Conservation (phyloP, 1,140 invertebrate genomes). For the Lordiphosa stackelbergi region DNA sequence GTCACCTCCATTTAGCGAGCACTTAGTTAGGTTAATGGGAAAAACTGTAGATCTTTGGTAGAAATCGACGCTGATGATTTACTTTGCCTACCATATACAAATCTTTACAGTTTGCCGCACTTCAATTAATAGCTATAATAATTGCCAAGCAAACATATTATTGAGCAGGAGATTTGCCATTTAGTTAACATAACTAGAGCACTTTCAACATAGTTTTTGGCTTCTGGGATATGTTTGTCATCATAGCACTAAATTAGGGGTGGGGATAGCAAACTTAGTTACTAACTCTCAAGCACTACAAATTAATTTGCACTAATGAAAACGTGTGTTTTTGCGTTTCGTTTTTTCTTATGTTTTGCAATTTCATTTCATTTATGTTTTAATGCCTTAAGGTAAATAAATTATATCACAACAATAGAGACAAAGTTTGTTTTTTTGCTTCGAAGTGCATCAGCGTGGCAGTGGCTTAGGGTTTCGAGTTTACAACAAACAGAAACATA, state of each 20-base stretch:
- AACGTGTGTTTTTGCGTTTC: conserved; percentile 37
- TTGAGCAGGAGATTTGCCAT: conserved; percentile 10
- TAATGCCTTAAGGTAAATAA: conserved; percentile 60
- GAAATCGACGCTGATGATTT: conserved; percentile 4
- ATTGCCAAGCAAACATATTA: conserved; percentile 47
- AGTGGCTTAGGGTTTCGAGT: conserved; percentile 15
- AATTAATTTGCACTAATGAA: conserved; percentile 63
- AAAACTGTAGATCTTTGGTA: conserved; percentile 14
- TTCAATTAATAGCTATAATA: conserved; percentile 15
- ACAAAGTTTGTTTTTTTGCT: conserved; percentile 50
- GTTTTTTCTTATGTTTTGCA: conserved; percentile 26
- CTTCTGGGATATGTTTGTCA: conserved; percentile 54
- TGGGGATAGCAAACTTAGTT: conserved; percentile 25
- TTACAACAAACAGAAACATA: conserved; percentile 30
- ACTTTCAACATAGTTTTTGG: conserved; percentile 9
- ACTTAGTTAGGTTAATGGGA: neutral
- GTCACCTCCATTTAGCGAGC: neutral
- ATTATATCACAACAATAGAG: conserved; percentile 74
- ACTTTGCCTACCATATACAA: conserved; percentile 1
- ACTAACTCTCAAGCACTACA: conserved; percentile 36
- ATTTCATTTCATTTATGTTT: conserved; percentile 27
- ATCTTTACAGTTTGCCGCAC: too few species aligned
- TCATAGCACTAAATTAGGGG: conserved; percentile 32
- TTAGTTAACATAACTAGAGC: conserved; percentile 9
- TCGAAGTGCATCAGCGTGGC: conserved; percentile 34